phyloP scores from a whole-genome alignment of 2,888 invertebrate species.

The Falcaria lacertinaria region DNA sequence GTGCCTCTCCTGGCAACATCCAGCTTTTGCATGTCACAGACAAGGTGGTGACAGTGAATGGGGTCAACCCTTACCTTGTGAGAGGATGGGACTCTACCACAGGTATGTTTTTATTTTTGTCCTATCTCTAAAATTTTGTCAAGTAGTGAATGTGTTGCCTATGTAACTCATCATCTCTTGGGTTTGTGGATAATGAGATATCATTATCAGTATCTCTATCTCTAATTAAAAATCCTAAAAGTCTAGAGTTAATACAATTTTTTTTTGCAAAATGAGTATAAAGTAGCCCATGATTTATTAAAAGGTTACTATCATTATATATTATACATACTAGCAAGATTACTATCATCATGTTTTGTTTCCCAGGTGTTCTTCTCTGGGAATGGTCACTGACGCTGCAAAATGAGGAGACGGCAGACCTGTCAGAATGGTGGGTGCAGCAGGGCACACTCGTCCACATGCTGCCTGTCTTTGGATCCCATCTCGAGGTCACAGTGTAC shows the following conservation, averaged over 20 bases:
- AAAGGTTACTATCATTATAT: no score
- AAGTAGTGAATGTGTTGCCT: no score
- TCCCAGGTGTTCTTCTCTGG: slow-evolving; percentile 81
- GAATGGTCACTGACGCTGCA: slow-evolving; percentile 85
- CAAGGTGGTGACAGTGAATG: slow-evolving; percentile 87
- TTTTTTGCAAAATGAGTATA: no score
- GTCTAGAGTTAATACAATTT: no score
- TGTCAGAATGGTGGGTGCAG: slow-evolving; percentile 80
- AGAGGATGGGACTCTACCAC: slow-evolving; percentile 89
- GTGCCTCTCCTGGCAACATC: slow-evolving; percentile 80
- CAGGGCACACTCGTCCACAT: slow-evolving; percentile 81
- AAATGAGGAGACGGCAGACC: slow-evolving; percentile 55
- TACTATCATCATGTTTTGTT: background rate
- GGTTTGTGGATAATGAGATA: no score
- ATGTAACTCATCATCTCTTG: no score
- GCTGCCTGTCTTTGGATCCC: slow-evolving; percentile 79
- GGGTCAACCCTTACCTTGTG: slow-evolving; percentile 85
- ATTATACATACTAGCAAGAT: no score
- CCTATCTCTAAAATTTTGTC: no score
- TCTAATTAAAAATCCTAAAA: no score
- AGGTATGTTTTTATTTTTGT: slow-evolving; percentile 60
- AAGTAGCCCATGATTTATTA: no score
- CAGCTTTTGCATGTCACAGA: slow-evolving; percentile 82
- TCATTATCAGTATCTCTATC: no score
- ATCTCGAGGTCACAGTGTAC: slow-evolving; percentile 83